phyloP scores from a whole-genome alignment of 64 coral and sea anemone genomes.

The Montipora capricornis region DNA sequence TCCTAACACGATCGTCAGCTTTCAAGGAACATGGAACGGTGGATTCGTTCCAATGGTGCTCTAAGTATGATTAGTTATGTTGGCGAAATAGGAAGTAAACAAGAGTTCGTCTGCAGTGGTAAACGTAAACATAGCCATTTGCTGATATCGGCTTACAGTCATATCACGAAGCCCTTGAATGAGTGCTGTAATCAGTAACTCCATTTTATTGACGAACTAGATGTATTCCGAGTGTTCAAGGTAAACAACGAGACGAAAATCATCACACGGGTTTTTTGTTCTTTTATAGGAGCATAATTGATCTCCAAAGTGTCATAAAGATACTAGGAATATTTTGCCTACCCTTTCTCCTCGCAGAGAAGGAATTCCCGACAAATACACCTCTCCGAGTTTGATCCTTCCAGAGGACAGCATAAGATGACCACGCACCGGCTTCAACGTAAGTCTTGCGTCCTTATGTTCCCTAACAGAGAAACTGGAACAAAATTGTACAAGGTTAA shows the following conservation, averaged over 20 bases:
- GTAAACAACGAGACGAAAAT: conserved; percentile 35
- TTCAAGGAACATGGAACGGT: no score
- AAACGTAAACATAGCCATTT: conserved; percentile 5
- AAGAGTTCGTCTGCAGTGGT: background rate
- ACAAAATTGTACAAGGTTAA: background rate
- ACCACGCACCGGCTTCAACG: conserved; percentile 8
- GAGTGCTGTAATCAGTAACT: conserved; percentile 12
- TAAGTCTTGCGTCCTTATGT: conserved; percentile 11
- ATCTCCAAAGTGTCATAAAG: background rate
- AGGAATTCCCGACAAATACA: conserved; percentile 61
- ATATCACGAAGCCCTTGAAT: conserved; percentile 38
- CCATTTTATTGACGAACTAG: conserved; percentile 7
- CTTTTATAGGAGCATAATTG: background rate
- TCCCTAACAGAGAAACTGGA: background rate
- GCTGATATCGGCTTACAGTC: conserved; percentile 61
- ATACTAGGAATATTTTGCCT: background rate
- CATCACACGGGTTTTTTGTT: background rate
- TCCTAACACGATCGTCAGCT: no score
- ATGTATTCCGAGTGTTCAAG: conserved; percentile 47
- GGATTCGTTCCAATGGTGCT: no score
- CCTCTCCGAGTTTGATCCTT: conserved; percentile 68
- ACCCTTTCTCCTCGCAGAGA: conserved; percentile 61
- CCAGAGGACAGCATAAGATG: conserved; percentile 32
- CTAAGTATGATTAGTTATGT: background rate
- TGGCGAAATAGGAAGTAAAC: background rate